A percentile compares a stretch with the other conserved stretches of the same genome.
Evolutionary conservation across 1,140 invertebrate species (phyloP).

Genomic region (Brevipalpus yothersi): DNA sequence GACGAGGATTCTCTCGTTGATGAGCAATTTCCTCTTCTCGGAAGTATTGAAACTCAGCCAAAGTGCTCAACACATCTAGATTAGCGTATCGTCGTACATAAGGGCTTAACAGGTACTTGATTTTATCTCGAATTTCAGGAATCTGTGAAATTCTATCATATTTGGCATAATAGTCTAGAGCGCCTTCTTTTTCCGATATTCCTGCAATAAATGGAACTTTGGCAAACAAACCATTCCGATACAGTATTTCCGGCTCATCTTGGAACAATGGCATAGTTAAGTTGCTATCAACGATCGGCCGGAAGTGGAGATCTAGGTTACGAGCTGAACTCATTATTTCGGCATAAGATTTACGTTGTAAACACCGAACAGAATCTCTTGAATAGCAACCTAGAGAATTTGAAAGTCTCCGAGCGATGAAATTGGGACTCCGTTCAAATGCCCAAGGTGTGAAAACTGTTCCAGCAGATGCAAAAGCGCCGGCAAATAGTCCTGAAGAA

Average conservation of each 20-base stretch:
- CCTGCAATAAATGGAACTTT: conserved; percentile 18
- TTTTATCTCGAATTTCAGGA: neutral
- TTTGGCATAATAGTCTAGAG: conserved; percentile 8
- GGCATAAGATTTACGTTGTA: conserved; percentile 5
- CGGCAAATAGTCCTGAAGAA: conserved; percentile 1
- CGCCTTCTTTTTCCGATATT: conserved; percentile 14
- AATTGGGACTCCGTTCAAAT: conserved; percentile 9
- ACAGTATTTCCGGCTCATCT: conserved; percentile 14
- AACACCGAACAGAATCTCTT: conserved; percentile 6
- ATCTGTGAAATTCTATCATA: neutral
- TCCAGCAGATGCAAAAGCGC: conserved; percentile 10
- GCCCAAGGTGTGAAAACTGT: conserved; percentile 13
- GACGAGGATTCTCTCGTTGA: neutral
- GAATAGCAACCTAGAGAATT: conserved; percentile 6
- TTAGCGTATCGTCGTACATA: conserved; percentile 7
- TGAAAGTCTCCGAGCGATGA: conserved; percentile 8
- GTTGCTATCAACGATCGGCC: conserved; percentile 18
- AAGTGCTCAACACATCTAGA: conserved; percentile 6
- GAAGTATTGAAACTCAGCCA: conserved; percentile 8
- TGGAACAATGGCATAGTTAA: conserved; percentile 15
- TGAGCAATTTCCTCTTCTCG: neutral
- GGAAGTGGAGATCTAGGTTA: conserved; percentile 10
- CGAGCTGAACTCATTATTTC: neutral
- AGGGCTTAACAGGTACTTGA: conserved; percentile 6
- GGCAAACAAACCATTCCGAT: conserved; percentile 14